A percentile compares a stretch with the other conserved stretches of the same genome.
phyloP scores from a whole-genome alignment of 2,113 vertebrate genomes.

The Verasper variegatus region DNA sequence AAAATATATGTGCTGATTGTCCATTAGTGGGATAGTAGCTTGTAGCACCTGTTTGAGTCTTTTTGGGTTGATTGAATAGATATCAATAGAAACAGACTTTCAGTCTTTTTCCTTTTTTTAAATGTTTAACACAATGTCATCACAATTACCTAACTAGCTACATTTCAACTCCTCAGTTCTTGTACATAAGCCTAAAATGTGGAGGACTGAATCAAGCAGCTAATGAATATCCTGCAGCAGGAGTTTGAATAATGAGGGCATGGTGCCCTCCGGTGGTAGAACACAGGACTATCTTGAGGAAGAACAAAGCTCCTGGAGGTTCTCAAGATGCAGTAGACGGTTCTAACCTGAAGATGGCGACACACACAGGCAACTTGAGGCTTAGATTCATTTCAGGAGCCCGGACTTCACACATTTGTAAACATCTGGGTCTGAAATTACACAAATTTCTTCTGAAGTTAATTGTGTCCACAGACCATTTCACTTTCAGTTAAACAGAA shows the following conservation, averaged over 20 bases:
- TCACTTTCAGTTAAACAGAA: slow-evolving; percentile 42
- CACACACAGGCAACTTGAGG: slow-evolving; percentile 43
- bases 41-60: too few species aligned
- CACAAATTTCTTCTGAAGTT: slow-evolving; percentile 20
- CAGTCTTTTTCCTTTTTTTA: background rate
- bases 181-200: background rate
- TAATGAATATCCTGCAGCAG: background rate
- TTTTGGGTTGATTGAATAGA: background rate
- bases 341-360: slow-evolving; percentile 53
- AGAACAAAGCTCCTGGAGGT: background rate
- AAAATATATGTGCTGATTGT: too few species aligned
- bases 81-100: background rate
- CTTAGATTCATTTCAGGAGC: background rate
- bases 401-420: slow-evolving; percentile 21
- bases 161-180: background rate
- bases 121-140: background rate
- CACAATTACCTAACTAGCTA: background rate
- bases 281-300: background rate
- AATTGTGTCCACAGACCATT: slow-evolving; percentile 41
- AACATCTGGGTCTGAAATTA: slow-evolving; percentile 13
- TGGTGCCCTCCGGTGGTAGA: slow-evolving; percentile 57
- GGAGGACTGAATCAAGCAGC: background rate
- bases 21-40: too few species aligned
- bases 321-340: background rate
- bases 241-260: slow-evolving; percentile 17